Evolutionary conservation across 2,888 invertebrate genomes (phyloP).

Genomic region (Eretmocerus hayati): DNA sequence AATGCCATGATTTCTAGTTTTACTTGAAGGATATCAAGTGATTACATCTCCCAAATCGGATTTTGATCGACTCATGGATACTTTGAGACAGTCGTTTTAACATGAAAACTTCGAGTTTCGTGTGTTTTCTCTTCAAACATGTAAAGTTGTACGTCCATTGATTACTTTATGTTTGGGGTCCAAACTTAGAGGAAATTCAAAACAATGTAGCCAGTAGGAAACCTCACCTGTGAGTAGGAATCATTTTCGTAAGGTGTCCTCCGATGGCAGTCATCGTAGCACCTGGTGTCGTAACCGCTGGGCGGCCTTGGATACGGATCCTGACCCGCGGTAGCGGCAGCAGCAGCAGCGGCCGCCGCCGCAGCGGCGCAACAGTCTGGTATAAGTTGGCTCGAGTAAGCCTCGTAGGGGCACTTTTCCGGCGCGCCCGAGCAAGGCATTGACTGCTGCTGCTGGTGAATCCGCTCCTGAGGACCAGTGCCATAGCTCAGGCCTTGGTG

Average conservation of each 20-base stretch:
- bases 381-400: slow-evolving; percentile 43
- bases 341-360: slow-evolving; percentile 42
- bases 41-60: too few species aligned
- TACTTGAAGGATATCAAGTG: too few species aligned
- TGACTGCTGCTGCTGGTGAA: slow-evolving; percentile 25
- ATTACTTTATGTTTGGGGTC: too few species aligned
- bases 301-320: slow-evolving; percentile 47
- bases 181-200: too few species aligned
- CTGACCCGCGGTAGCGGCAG: slow-evolving; percentile 39
- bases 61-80: too few species aligned
- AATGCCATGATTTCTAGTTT: too few species aligned
- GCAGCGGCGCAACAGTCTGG: slow-evolving; percentile 44
- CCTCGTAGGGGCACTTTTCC: slow-evolving; percentile 43
- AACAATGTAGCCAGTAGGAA: too few species aligned
- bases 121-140: too few species aligned
- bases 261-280: slow-evolving; percentile 42
- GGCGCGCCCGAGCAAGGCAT: slow-evolving; percentile 27
- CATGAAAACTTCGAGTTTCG: too few species aligned
- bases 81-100: too few species aligned
- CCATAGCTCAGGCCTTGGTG: slow-evolving; percentile 42
- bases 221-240: slow-evolving; percentile 37
- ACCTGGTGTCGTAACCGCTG: slow-evolving; percentile 42
- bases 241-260: slow-evolving; percentile 42
- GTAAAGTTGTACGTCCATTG: too few species aligned
- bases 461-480: slow-evolving; percentile 39